These are phyloP conservation scores for Elegia similella DNA, from an alignment of 2,888 invertebrate species.

Conservation along the genomic window DNA sequence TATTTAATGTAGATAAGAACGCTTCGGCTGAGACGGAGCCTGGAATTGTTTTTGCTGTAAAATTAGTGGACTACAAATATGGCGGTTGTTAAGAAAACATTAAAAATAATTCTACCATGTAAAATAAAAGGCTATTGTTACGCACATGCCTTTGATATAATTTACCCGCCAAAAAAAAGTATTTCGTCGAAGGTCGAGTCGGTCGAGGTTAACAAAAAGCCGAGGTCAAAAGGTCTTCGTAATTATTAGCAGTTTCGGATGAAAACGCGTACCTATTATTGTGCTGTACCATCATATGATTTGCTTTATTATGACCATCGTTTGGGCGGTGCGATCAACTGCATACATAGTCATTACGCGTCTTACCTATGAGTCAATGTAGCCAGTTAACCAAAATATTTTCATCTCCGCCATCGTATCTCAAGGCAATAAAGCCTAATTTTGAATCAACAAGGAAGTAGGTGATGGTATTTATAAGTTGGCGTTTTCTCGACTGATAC, in stretches of 20 bases:
- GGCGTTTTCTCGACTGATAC: slow-evolving; percentile 43
- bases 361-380: slow-evolving; percentile 41
- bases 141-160: no score
- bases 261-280: slow-evolving; percentile 39
- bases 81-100: no score
- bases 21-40: no score
- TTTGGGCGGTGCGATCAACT: slow-evolving; percentile 51
- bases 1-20: no score
- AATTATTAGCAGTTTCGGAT: slow-evolving; percentile 43
- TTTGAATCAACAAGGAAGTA: slow-evolving; percentile 22
- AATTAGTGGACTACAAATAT: no score
- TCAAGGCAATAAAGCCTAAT: slow-evolving; percentile 27
- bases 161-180: no score
- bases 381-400: slow-evolving; percentile 31
- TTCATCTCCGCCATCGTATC: slow-evolving; percentile 22
- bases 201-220: slow-evolving; percentile 33
- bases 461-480: slow-evolving; percentile 27
- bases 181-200: no score
- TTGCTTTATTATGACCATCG: slow-evolving; percentile 60
- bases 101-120: no score
- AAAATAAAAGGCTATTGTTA: no score
- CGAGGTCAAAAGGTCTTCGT: slow-evolving; percentile 54
- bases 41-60: no score
- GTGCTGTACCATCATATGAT: slow-evolving; percentile 49
- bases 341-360: slow-evolving; percentile 58